A percentile compares a stretch with the other conserved stretches of the same genome.
These are phyloP conservation scores for Tragulus kanchil DNA, from an alignment of 2,113 vertebrate species.

Conservation along the genomic window DNA sequence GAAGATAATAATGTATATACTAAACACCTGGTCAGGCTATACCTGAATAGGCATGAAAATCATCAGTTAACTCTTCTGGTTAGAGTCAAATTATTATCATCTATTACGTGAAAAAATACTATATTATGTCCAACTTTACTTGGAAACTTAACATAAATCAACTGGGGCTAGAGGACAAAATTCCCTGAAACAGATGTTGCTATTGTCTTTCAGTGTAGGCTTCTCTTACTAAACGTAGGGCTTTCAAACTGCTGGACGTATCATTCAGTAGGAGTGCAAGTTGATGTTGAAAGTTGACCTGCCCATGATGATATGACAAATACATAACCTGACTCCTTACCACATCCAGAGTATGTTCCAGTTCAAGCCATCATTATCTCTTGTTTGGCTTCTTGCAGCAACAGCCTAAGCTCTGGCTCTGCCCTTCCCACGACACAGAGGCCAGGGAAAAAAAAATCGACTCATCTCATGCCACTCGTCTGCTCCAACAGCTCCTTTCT, in stretches of 20 bases:
- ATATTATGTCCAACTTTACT: background rate
- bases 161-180: background rate
- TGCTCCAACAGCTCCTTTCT: background rate
- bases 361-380: background rate
- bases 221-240: background rate
- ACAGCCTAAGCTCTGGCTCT: background rate
- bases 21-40: background rate
- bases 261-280: background rate
- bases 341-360: background rate
- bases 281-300: background rate
- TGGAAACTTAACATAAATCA: background rate
- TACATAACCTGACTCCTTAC: background rate
- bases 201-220: background rate
- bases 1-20: background rate
- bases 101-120: background rate
- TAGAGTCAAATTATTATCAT: constrained; percentile 13
- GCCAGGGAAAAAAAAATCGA: background rate
- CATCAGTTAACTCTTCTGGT: background rate
- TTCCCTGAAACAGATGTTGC: background rate
- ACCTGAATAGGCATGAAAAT: background rate
- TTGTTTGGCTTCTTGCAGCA: background rate
- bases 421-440: background rate
- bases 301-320: background rate
- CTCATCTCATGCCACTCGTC: background rate
- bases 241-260: background rate